Evolutionary conservation across 2,888 invertebrate genomes (phyloP).

Genomic region (Leucophenga montana): DNA sequence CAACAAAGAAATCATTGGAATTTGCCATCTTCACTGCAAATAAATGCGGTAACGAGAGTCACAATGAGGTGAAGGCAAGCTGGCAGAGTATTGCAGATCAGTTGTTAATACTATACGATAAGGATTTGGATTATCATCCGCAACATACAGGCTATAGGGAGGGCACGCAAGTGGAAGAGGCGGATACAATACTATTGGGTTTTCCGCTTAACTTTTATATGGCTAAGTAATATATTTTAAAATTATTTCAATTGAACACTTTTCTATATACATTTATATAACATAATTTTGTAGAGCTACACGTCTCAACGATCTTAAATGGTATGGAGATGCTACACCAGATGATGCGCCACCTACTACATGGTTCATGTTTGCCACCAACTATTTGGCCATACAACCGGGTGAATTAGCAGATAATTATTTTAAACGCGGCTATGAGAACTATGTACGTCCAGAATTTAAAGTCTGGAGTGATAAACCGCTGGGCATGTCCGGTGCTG

Average conservation of each 20-base stretch:
- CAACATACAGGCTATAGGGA: constrained; percentile 75
- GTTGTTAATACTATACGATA: constrained; percentile 74
- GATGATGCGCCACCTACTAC: not conserved
- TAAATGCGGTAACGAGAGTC: constrained; percentile 52
- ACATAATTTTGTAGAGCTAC: not conserved
- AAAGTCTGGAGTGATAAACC: constrained; percentile 21
- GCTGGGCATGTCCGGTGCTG: constrained; percentile 1
- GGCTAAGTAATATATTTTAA: constrained; percentile 70
- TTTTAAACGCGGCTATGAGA: constrained; percentile 8
- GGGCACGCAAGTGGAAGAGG: constrained; percentile 75
- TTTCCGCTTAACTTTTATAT: constrained; percentile 76
- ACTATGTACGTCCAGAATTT: constrained; percentile 20
- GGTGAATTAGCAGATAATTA: not conserved
- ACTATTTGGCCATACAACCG: not conserved
- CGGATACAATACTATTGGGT: constrained; percentile 76
- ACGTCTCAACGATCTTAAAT: constrained; percentile 13
- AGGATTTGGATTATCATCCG: constrained; percentile 75
- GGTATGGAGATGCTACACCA: not conserved
- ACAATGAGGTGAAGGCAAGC: constrained; percentile 14
- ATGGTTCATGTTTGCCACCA: constrained; percentile 17
- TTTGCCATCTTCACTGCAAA: constrained; percentile 73
- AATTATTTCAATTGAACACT: no score
- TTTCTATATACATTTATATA: no score
- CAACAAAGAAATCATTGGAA: constrained; percentile 75
- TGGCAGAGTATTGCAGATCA: constrained; percentile 75